phyloP scores from a whole-genome alignment of 2,113 vertebrate species.

The Cynocephalus volans region DNA sequence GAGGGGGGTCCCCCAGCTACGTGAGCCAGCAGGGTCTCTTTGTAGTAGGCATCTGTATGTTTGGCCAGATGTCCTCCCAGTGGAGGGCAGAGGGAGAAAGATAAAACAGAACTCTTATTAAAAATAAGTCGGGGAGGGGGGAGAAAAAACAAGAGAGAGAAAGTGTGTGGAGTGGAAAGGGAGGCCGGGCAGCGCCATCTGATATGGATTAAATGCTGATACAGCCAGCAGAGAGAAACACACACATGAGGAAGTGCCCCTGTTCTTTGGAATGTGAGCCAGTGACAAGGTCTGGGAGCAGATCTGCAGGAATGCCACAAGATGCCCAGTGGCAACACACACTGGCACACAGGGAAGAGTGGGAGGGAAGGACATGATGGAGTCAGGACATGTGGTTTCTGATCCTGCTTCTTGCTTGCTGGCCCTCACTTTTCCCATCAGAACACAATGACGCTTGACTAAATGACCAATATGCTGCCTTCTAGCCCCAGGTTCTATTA shows the following conservation, averaged over 20 bases:
- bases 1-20: slow-evolving; percentile 89
- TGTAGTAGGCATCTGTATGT: slow-evolving; percentile 92
- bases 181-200: slow-evolving; percentile 86
- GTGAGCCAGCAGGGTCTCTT: slow-evolving; percentile 91
- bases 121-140: slow-evolving; percentile 83
- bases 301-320: slow-evolving; percentile 65
- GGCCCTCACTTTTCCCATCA: background rate
- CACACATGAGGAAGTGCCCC: slow-evolving; percentile 81
- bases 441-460: background rate
- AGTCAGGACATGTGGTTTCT: background rate
- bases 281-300: slow-evolving; percentile 80
- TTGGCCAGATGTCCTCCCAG: slow-evolving; percentile 94
- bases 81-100: slow-evolving; percentile 87
- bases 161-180: slow-evolving; percentile 82
- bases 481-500: background rate
- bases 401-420: background rate
- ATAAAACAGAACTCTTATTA: slow-evolving; percentile 88
- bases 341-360: background rate
- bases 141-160: slow-evolving; percentile 80
- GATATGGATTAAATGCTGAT: slow-evolving; percentile 88
- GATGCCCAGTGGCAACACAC: slow-evolving; percentile 51
- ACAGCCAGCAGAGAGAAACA: slow-evolving; percentile 79
- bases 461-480: background rate
- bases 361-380: background rate
- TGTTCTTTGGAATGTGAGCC: slow-evolving; percentile 76